These are phyloP conservation scores for Pseudomyrmex sp. DNA, from an alignment of 1,140 invertebrate genomes.

Conservation along the genomic window DNA sequence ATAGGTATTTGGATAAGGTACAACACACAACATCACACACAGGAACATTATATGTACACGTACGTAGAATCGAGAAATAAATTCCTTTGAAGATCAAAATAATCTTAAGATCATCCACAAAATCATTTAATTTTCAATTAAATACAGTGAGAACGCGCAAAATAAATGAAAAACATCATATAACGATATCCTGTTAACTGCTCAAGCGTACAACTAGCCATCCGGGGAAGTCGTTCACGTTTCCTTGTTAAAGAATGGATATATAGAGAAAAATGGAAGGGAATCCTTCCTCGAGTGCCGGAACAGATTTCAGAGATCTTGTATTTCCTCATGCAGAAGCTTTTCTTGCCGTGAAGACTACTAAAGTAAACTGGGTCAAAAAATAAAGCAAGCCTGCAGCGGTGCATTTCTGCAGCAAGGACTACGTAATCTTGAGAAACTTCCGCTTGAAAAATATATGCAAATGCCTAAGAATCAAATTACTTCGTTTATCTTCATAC, in stretches of 20 bases:
- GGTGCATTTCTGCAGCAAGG: constrained; percentile 45
- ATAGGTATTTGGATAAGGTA: constrained; percentile 44
- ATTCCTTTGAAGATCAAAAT: constrained; percentile 6
- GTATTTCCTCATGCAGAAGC: constrained; percentile 57
- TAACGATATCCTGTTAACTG: not conserved
- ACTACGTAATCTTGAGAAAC: constrained; percentile 53
- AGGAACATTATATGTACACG: constrained; percentile 14
- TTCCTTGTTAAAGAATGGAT: constrained; percentile 25
- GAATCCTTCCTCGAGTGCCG: constrained; percentile 41
- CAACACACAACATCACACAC: not conserved
- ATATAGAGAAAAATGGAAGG: not conserved
- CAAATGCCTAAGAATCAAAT: constrained; percentile 50
- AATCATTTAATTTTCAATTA: not conserved
- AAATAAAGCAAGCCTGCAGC: constrained; percentile 49
- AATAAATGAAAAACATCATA: not conserved
- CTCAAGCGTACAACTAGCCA: constrained; percentile 14
- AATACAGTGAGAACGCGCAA: not conserved
- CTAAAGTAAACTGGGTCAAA: constrained; percentile 61
- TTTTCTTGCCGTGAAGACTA: constrained; percentile 51
- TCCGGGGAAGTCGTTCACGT: not conserved
- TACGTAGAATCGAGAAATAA: not conserved
- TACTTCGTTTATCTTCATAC: constrained; percentile 40
- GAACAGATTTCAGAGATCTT: constrained; percentile 57
- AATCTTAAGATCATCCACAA: not conserved
- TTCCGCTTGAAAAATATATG: constrained; percentile 59